Evolutionary conservation across 35 echinoderm and acorn worm species (phyloP).

Genomic region (Ophiothrix spiculata): DNA sequence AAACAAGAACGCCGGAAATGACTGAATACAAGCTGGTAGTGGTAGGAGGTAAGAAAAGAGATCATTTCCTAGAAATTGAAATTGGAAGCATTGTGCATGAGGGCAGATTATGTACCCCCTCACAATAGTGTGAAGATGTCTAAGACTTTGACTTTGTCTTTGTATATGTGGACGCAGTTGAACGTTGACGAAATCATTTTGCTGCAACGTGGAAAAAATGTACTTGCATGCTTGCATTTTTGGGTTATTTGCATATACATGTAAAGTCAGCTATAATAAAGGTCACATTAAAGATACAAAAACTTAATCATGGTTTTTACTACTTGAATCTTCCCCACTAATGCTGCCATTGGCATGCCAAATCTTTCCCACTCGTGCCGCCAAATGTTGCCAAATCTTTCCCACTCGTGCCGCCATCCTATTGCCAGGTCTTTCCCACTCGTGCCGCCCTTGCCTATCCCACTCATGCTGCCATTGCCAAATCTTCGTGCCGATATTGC

Average conservation of each 20-base stretch:
- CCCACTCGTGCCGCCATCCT: too few species aligned
- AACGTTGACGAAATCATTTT: neutral
- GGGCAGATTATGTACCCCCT: too few species aligned
- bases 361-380: neutral
- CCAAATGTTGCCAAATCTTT: neutral
- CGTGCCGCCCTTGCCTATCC: neutral
- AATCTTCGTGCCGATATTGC: too few species aligned
- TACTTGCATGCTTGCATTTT: neutral
- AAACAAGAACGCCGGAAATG: constrained; percentile 13
- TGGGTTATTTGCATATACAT: neutral
- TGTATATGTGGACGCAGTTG: neutral
- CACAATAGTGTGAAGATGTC: neutral
- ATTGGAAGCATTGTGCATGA: neutral
- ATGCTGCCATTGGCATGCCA: neutral
- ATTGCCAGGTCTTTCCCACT: too few species aligned
- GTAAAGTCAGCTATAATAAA: neutral
- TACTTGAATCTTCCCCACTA: neutral
- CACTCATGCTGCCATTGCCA: neutral
- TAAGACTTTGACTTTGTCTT: neutral
- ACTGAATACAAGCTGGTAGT: constrained; percentile 40
- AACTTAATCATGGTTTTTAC: neutral
- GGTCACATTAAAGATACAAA: neutral
- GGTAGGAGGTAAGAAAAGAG: constrained; percentile 16
- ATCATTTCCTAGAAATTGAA: neutral
- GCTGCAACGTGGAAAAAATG: neutral